Conservation (phyloP, 35 echinoderm and acorn worm species). For the Stichopus chloronotus region DNA sequence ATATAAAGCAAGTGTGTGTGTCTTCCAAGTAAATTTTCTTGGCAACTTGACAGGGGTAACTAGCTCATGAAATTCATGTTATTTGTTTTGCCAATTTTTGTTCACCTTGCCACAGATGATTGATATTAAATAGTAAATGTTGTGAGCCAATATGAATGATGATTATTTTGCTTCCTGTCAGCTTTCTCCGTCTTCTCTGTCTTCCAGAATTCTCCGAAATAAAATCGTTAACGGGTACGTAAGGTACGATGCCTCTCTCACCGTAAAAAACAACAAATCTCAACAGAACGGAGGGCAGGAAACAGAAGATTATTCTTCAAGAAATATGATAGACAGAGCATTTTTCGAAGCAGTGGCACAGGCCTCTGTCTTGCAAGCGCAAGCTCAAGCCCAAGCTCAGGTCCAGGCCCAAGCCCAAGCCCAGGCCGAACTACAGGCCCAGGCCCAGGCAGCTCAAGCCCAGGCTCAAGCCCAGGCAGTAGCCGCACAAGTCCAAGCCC, state of each 20-base stretch:
- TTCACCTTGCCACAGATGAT: too few species aligned
- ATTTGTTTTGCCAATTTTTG: too few species aligned
- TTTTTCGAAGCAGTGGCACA: conserved; percentile 54
- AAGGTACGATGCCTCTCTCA: conserved; percentile 71
- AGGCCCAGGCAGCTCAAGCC: conserved; percentile 40
- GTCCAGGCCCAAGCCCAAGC: conserved; percentile 11
- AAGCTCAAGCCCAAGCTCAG: neutral
- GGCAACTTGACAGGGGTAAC: too few species aligned
- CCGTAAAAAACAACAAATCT: conserved; percentile 61
- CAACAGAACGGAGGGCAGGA: neutral
- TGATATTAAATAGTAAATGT: too few species aligned
- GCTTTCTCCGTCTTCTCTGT: too few species aligned
- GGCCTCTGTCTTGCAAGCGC: conserved; percentile 33
- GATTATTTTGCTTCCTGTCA: too few species aligned
- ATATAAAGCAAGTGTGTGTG: too few species aligned
- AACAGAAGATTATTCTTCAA: neutral
- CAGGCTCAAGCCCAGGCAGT: conserved; percentile 45
- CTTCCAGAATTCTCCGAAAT: conserved; percentile 83
- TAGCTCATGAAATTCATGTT: too few species aligned
- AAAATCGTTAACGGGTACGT: conserved; percentile 91
- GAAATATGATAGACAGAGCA: conserved; percentile 22
- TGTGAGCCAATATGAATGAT: too few species aligned
- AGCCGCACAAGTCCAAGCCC: neutral
- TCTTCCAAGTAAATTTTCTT: too few species aligned
- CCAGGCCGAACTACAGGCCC: conserved; percentile 44